Evolutionary conservation across 2,888 invertebrate species (phyloP), one percentile per base, ranked within the genome.

Genomic region (Spilosoma lubricipeda): DNA sequence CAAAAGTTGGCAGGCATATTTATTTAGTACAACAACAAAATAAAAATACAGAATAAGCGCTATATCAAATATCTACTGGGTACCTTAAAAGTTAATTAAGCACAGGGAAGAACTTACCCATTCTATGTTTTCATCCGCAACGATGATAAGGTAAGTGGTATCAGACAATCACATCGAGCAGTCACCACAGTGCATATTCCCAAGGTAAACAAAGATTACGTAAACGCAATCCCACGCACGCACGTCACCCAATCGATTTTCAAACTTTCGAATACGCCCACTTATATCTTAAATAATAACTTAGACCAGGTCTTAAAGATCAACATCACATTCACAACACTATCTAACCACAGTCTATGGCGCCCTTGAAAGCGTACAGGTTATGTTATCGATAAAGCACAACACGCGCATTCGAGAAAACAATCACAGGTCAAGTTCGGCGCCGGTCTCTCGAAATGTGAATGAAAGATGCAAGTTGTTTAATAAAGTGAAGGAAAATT

Each of bases 121-220:
- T 77, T 70, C 73, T 81, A 74, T 77, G 66, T 77, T 85, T 80
- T 82, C 79, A 79, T 80, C 70, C 74, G 74, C 78, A 66, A 71
- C 67, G 74, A 77, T 56, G 82, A 83, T 83, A 84, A 84, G 81
- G 79, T 81, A 83, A 77, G 81, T 80, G 82, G 64, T 66, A 86
- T 84, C 82, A 82, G 86, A 85, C 85, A 84, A 86, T 88, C 89
- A 90, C 87, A 82, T 87, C 87, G 85, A 86, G 86, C 87, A 89
- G 88, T 90, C 89, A 89, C 89, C 91, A 90, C 91, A 90, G 92
- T 94, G 94, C 95, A 94, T 93, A 93, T 93, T 93, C 90, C 94
- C 93, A 95, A 95, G 93, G 95, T 95, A 95, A 95, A 95, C 95
- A 95, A 95, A 95, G 92, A 95, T 95, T 95, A 95, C 94, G 94